phyloP scores from a whole-genome alignment of 2,888 invertebrate species.

The Augiades crinisus region DNA sequence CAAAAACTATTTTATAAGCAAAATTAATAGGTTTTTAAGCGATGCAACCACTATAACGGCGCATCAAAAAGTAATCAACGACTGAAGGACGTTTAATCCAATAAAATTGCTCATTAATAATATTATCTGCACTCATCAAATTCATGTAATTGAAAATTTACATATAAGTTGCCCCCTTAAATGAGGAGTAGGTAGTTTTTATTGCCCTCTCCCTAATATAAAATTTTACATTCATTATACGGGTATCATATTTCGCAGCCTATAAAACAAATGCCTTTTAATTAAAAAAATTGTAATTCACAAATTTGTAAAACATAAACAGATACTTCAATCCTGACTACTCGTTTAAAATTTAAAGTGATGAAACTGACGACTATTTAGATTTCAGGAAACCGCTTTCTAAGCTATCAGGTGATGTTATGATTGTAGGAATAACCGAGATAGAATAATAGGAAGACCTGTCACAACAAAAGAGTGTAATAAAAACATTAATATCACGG shows the following conservation, averaged over 20 bases:
- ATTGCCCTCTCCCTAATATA: background rate
- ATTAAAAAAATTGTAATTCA: background rate
- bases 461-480: background rate
- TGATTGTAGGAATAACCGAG: too few relatives aligned
- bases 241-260: background rate
- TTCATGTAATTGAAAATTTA: conserved; percentile 4
- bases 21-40: background rate
- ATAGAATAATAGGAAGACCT: background rate
- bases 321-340: too few relatives aligned
- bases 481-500: background rate
- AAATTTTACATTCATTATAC: background rate
- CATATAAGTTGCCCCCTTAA: background rate
- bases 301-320: background rate
- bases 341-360: too few relatives aligned
- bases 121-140: background rate
- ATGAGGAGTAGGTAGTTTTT: background rate
- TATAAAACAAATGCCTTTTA: background rate
- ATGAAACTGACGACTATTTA: too few relatives aligned
- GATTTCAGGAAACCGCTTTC: too few relatives aligned
- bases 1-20: background rate
- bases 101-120: background rate
- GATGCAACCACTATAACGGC: background rate
- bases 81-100: background rate
- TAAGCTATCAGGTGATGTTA: background rate
- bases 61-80: background rate